Evolutionary conservation across 2,797 vertebrate genomes (phyloP), one percentile per base, ranked within the genome.

Genomic region (Huso huso): DNA sequence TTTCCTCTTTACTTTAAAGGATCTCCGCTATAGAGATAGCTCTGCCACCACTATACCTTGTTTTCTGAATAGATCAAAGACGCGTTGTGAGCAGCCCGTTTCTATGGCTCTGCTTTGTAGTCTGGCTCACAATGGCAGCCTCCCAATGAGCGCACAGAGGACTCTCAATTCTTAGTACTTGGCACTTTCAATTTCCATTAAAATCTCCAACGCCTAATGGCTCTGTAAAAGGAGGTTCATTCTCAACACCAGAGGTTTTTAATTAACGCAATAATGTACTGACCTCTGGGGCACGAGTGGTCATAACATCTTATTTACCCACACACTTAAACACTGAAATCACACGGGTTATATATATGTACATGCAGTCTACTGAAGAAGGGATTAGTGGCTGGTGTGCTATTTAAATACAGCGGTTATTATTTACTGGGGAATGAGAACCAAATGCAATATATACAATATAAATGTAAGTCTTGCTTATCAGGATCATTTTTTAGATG

Each of bases 61-160:
- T 81, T 81, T 76, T 81, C 81, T 76, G 73, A 79, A 85, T 81
- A 88, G 87, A 87, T 89, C 87, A 90, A 90, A 89, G 87, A 83
- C 70, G 75, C 69, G 76, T 76, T 81, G 84, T 77, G 72, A 79
- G 78, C 80, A 82, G 76, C 67, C 55, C 7, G 12, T 58, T 58
- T 58, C 13, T 73, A 84, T 82, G 87, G 86, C 86, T 84, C 72
- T 74, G 84, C 85, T 88, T 90, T 88, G 86, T 87, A 85, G 83
- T 84, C 37, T 76, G 78, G 74, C 82, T 82, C 82, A 85, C 85
- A 87, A 87, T 85, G 86, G 87, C 86, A 87, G 81, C 78, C 82
- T 84, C 86, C 86, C 84, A 82, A 86, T 87, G 84, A 88, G 85
- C 84, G 52, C 63, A 51, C 70, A 72, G 84, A 78, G 81, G 79